A percentile compares a stretch with the other conserved stretches of the same genome.
phyloP scores from a whole-genome alignment of 1,140 invertebrate species.

The Drosophila burlai region DNA sequence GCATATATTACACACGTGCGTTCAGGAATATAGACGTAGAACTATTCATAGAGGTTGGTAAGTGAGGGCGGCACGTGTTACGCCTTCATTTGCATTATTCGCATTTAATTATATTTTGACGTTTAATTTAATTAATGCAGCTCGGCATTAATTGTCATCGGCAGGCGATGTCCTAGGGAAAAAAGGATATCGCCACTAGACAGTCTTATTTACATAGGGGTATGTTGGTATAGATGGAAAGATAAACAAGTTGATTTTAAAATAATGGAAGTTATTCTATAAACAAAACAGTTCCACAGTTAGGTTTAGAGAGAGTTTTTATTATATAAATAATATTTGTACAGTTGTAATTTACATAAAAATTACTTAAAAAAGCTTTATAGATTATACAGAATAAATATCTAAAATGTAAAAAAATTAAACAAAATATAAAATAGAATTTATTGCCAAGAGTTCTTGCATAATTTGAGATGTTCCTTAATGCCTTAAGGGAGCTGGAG shows the following conservation, averaged over 20 bases:
- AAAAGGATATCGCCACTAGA: not conserved
- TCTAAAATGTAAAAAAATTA: no score
- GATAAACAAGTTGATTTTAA: not conserved
- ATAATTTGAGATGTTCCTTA: constrained; percentile 19
- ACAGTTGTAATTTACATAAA: not conserved
- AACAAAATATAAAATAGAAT: not conserved
- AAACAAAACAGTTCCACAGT: not conserved
- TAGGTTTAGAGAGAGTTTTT: not conserved
- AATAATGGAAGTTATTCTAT: not conserved
- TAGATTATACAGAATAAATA: not conserved
- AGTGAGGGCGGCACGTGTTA: constrained; percentile 39
- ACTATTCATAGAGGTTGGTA: constrained; percentile 6
- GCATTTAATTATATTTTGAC: constrained; percentile 77
- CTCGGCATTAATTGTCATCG: constrained; percentile 67
- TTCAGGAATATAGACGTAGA: constrained; percentile 10
- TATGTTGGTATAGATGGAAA: not conserved
- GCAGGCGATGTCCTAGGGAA: constrained; percentile 22
- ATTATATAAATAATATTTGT: not conserved
- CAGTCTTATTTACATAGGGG: not conserved
- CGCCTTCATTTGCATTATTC: constrained; percentile 68
- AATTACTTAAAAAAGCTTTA: not conserved
- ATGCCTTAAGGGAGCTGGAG: constrained; percentile 2
- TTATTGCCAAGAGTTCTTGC: not conserved
- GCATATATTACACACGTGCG: constrained; percentile 70
- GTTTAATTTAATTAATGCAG: constrained; percentile 82